These are phyloP conservation scores for Beris morrisii DNA, from an alignment of 2,888 invertebrate species.

Conservation along the genomic window DNA sequence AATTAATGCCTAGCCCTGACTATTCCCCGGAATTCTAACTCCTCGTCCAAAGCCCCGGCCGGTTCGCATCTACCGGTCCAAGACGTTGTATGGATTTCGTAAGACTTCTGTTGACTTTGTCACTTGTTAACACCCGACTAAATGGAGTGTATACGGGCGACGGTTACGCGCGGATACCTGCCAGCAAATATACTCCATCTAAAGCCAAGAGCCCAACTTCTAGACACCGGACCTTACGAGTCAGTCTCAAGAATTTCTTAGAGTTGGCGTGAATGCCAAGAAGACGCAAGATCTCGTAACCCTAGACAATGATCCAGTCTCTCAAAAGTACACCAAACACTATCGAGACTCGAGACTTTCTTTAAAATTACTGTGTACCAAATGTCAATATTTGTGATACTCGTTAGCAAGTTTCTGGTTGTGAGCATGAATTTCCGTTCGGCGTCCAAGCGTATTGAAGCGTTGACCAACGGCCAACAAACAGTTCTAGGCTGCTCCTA, in stretches of 20 bases:
- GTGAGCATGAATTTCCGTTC: conserved; percentile 29
- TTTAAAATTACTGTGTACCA: conserved; percentile 13
- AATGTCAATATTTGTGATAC: conserved; percentile 24
- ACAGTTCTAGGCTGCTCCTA: conserved; percentile 10
- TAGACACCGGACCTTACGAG: conserved; percentile 12
- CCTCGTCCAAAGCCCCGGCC: neutral
- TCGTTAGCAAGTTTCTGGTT: conserved; percentile 25
- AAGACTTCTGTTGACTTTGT: conserved; percentile 28
- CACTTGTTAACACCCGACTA: conserved; percentile 31
- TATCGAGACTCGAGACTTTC: neutral
- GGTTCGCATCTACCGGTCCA: neutral
- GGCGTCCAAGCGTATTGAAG: conserved; percentile 5
- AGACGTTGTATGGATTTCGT: conserved; percentile 2
- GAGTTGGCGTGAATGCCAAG: neutral
- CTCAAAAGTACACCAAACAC: neutral
- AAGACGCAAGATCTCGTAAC: conserved; percentile 22
- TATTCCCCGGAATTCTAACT: conserved; percentile 8
- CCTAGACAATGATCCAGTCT: conserved; percentile 18
- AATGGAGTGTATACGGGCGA: conserved; percentile 22
- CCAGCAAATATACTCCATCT: conserved; percentile 12
- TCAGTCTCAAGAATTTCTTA: conserved; percentile 1
- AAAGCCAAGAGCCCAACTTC: conserved; percentile 19
- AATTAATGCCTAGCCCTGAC: conserved; percentile 27
- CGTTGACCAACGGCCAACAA: conserved; percentile 15
- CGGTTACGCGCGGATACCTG: conserved; percentile 29